Conservation (phyloP, 2,113 vertebrate genomes). For the Rhinolophus sinicus region DNA sequence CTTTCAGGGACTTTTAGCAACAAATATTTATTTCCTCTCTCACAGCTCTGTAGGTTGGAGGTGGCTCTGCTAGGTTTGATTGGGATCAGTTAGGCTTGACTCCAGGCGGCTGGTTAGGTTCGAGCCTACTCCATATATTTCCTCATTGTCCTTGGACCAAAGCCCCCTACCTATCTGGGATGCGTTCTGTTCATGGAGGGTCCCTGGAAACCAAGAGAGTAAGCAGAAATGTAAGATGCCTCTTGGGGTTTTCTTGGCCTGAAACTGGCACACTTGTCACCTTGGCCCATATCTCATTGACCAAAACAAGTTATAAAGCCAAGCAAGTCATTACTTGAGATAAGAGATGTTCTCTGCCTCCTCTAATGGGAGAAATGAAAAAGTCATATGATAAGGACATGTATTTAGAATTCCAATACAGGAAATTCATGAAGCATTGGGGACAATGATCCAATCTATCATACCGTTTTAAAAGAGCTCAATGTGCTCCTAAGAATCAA, state of each 20-base stretch:
- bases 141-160: constrained; percentile 42
- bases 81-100: neutral
- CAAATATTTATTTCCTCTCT: neutral
- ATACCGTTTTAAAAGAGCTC: neutral
- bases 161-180: neutral
- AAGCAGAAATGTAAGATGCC: neutral
- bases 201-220: neutral
- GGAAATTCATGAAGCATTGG: neutral
- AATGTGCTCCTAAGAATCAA: neutral
- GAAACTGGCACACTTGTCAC: neutral
- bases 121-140: neutral
- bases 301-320: constrained; percentile 30
- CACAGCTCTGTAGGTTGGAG: neutral
- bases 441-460: neutral
- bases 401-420: neutral
- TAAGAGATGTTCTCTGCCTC: neutral
- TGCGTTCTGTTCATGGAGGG: neutral
- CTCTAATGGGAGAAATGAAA: neutral
- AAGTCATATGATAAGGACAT: neutral
- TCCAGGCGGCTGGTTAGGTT: neutral
- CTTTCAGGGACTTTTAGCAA: neutral
- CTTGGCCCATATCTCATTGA: neutral
- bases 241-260: neutral
- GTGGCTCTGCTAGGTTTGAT: neutral
- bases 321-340: neutral